Conservation (phyloP, 2,888 invertebrate genomes). For the Zygaena filipendulae region DNA sequence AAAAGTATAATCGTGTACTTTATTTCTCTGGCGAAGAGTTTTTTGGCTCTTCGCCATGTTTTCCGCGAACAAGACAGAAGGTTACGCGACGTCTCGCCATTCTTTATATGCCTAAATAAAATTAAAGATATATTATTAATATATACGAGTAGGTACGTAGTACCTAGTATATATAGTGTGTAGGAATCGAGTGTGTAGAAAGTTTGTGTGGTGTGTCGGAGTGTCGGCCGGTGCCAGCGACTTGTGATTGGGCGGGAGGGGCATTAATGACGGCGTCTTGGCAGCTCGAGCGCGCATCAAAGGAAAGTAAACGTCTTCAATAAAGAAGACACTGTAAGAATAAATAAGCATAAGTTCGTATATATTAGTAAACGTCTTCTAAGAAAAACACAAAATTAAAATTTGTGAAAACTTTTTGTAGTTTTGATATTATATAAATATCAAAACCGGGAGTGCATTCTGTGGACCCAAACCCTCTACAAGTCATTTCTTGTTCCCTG, state of each 20-base stretch:
- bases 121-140: slow-evolving; percentile 48
- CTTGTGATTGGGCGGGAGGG: slow-evolving; percentile 28
- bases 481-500: too few relatives aligned
- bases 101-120: slow-evolving; percentile 63
- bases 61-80: slow-evolving; percentile 63
- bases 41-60: slow-evolving; percentile 49
- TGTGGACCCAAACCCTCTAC: too few relatives aligned
- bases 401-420: too few relatives aligned
- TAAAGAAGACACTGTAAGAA: too few relatives aligned
- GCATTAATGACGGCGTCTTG: slow-evolving; percentile 31
- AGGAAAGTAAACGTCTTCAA: background rate
- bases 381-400: too few relatives aligned
- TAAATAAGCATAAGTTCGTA: too few relatives aligned
- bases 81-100: slow-evolving; percentile 63
- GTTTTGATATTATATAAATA: too few relatives aligned
- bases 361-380: too few relatives aligned
- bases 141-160: slow-evolving; percentile 33
- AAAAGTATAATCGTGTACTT: too few relatives aligned
- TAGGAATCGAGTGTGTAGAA: background rate
- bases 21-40: slow-evolving; percentile 50
- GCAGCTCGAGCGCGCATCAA: slow-evolving; percentile 17
- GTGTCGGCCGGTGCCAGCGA: slow-evolving; percentile 19
- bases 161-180: slow-evolving; percentile 1
- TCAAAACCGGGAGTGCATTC: too few relatives aligned
- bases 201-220: too few relatives aligned